These are phyloP conservation scores for Oryzias woworae DNA, from an alignment of 2,113 vertebrate genomes.

Conservation along the genomic window DNA sequence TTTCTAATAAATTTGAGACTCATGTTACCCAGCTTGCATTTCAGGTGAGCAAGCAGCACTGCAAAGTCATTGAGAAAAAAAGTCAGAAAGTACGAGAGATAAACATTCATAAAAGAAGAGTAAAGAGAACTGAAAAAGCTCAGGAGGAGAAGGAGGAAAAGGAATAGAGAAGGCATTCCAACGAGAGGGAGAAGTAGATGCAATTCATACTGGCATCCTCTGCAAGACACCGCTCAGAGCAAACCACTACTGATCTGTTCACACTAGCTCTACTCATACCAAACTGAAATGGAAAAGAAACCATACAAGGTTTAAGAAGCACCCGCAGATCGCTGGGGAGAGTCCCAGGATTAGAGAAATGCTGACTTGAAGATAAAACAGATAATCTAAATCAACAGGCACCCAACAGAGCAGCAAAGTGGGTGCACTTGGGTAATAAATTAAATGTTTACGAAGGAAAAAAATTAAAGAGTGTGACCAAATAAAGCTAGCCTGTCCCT, in stretches of 20 bases:
- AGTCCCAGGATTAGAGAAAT: conserved; percentile 34
- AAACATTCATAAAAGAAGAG: conserved; percentile 66
- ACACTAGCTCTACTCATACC: conserved; percentile 60
- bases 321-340: conserved; percentile 56
- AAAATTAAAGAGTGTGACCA: conserved; percentile 39
- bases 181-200: conserved; percentile 60
- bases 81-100: conserved; percentile 58
- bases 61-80: conserved; percentile 53
- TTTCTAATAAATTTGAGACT: conserved; percentile 35
- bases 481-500: conserved; percentile 46
- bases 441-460: conserved; percentile 33
- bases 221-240: conserved; percentile 74
- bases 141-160: conserved; percentile 40
- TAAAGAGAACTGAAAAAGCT: conserved; percentile 50
- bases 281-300: conserved; percentile 50
- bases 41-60: conserved; percentile 65
- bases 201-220: conserved; percentile 72
- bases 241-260: conserved; percentile 64
- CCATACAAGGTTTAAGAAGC: conserved; percentile 65
- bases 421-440: conserved; percentile 26
- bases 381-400: conserved; percentile 39
- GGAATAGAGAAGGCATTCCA: conserved; percentile 71
- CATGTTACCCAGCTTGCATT: conserved; percentile 69
- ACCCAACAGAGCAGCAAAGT: conserved; percentile 36
- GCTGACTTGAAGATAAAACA: conserved; percentile 38